Conservation (phyloP, 2,888 invertebrate genomes). For the Coelinius sp. region DNA sequence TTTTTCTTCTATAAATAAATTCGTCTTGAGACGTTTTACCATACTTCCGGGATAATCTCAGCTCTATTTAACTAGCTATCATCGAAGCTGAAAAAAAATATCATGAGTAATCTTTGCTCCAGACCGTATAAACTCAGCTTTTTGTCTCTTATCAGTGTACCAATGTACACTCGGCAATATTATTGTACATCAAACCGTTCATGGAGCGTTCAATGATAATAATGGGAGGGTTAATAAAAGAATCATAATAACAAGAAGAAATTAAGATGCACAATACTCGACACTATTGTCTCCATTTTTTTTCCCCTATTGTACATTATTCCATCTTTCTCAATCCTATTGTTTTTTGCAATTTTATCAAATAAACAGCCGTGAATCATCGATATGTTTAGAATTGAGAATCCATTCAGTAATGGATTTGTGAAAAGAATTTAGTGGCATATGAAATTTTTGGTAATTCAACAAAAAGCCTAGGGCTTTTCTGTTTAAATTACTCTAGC, state of each 20-base stretch:
- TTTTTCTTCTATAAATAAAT: not conserved
- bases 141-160: constrained; percentile 18
- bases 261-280: not conserved
- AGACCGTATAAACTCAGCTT: constrained; percentile 25
- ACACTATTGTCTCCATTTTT: not conserved
- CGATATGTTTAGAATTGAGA: too few relatives aligned
- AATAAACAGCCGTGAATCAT: too few relatives aligned
- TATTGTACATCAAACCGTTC: not conserved
- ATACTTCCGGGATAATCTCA: constrained; percentile 27
- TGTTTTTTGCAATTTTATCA: too few relatives aligned
- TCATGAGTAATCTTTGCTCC: constrained; percentile 42
- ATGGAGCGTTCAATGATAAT: not conserved
- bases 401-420: too few relatives aligned
- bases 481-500: too few relatives aligned
- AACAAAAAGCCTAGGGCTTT: too few relatives aligned
- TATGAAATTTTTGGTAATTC: too few relatives aligned
- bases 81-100: constrained; percentile 40
- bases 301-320: not conserved
- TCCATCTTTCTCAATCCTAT: not conserved
- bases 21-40: constrained; percentile 6
- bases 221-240: constrained; percentile 1
- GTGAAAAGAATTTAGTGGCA: too few relatives aligned
- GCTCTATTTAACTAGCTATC: constrained; percentile 43
- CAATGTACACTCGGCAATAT: constrained; percentile 23
- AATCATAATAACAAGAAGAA: not conserved